phyloP scores from a whole-genome alignment of 2,888 invertebrate genomes.

The Anticlea derivata region DNA sequence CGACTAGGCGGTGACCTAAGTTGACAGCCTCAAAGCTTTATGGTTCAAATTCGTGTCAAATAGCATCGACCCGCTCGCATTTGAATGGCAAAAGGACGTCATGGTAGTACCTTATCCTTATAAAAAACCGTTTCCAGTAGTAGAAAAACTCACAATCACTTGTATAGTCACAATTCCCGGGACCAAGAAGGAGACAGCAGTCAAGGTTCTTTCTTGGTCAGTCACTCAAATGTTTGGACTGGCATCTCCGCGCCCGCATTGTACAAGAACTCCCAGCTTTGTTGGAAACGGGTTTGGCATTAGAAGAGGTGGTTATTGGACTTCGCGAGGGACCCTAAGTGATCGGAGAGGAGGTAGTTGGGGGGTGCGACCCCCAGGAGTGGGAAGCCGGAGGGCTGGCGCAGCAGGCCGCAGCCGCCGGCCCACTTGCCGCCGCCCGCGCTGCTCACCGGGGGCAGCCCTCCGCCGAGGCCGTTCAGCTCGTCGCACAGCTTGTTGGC shows the following conservation, averaged over 20 bases:
- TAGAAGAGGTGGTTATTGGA: slow-evolving; percentile 87
- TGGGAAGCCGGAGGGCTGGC: slow-evolving; percentile 85
- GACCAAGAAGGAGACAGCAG: neutral
- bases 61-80: too few species aligned
- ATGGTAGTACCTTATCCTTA: too few species aligned
- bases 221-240: slow-evolving; percentile 12
- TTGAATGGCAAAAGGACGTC: too few species aligned
- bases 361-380: slow-evolving; percentile 84
- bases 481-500: slow-evolving; percentile 77
- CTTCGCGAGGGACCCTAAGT: slow-evolving; percentile 84
- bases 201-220: neutral
- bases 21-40: too few species aligned
- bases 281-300: slow-evolving; percentile 51
- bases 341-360: slow-evolving; percentile 85
- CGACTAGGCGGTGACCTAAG: too few species aligned
- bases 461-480: slow-evolving; percentile 66
- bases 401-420: slow-evolving; percentile 86
- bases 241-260: slow-evolving; percentile 15
- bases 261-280: slow-evolving; percentile 27
- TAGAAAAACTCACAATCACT: slow-evolving; percentile 20
- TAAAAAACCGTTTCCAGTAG: slow-evolving; percentile 26
- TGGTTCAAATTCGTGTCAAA: too few species aligned
- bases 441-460: slow-evolving; percentile 63
- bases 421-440: slow-evolving; percentile 81
- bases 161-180: slow-evolving; percentile 1